Evolutionary conservation across 2,888 invertebrate genomes (phyloP).

Genomic region (Calameuta pallipes): DNA sequence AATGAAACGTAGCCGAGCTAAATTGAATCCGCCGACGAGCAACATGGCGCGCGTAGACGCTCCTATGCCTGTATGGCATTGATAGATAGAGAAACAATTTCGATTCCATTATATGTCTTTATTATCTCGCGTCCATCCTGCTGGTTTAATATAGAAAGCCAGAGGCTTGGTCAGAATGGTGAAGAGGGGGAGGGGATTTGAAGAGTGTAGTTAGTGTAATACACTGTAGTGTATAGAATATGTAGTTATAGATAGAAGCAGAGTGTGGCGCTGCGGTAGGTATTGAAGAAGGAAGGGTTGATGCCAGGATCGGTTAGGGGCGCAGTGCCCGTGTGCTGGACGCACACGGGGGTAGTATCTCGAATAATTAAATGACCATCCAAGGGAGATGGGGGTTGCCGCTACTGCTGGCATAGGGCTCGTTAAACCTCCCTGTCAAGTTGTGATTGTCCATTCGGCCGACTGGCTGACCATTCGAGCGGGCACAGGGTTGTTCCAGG

Average conservation of each 20-base stretch:
- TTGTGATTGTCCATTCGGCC: constrained; percentile 61
- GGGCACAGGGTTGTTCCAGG: constrained; percentile 50
- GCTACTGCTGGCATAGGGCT: constrained; percentile 56
- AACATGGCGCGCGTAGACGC: constrained; percentile 29
- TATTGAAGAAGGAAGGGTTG: constrained; percentile 17
- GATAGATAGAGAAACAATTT: constrained; percentile 66
- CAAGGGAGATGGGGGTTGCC: constrained; percentile 43
- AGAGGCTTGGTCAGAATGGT: constrained; percentile 32
- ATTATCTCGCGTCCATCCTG: constrained; percentile 59
- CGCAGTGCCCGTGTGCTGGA: constrained; percentile 38
- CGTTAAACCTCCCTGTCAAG: constrained; percentile 66
- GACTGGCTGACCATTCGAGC: constrained; percentile 49
- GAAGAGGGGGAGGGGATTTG: constrained; percentile 19
- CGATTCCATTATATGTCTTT: constrained; percentile 64
- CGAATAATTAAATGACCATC: constrained; percentile 66
- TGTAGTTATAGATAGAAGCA: constrained; percentile 17
- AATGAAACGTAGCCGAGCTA: constrained; percentile 53
- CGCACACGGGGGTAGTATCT: constrained; percentile 53
- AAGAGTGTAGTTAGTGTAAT: constrained; percentile 28
- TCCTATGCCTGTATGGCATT: constrained; percentile 49
- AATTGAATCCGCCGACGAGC: constrained; percentile 53
- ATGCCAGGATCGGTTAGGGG: constrained; percentile 2
- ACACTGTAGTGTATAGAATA: constrained; percentile 35
- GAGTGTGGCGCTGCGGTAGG: constrained; percentile 15
- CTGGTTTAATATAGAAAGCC: constrained; percentile 59